These are phyloP conservation scores for Datnioides undecimradiatus DNA, from an alignment of 2,113 vertebrate genomes.

Conservation along the genomic window DNA sequence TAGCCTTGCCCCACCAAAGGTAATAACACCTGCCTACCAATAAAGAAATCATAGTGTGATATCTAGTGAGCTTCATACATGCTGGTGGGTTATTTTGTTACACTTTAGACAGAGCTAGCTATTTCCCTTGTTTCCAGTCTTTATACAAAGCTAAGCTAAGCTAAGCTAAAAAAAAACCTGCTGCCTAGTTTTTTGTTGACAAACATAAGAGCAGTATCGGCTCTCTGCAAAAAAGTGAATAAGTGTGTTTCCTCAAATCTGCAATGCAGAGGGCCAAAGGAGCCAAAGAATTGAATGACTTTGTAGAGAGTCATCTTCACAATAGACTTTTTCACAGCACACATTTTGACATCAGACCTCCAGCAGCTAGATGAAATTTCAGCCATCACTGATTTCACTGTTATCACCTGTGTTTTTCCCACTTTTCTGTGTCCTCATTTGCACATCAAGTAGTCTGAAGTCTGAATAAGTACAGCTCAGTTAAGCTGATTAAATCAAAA, in stretches of 20 bases:
- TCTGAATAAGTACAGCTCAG: slow-evolving; percentile 33
- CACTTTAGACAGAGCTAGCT: not conserved
- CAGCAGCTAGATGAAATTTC: not conserved
- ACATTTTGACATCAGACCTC: not conserved
- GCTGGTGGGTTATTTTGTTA: not conserved
- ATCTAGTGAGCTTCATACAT: not conserved
- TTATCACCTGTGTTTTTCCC: not conserved
- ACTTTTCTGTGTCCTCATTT: slow-evolving; percentile 22
- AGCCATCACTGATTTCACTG: not conserved
- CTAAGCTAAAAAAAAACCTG: no score
- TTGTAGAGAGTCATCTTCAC: no score
- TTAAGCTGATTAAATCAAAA: slow-evolving; percentile 55
- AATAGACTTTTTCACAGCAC: not conserved
- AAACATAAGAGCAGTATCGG: not conserved
- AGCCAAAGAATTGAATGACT: not conserved
- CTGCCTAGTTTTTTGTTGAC: not conserved
- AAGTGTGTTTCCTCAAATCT: not conserved
- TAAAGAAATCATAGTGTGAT: not conserved
- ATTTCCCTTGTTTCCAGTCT: not conserved
- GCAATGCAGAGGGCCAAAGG: not conserved
- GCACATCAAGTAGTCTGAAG: slow-evolving; percentile 11
- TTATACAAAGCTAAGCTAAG: not conserved
- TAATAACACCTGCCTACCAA: no score
- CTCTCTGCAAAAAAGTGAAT: not conserved
- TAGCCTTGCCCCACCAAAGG: not conserved